Evolutionary conservation across 1,140 invertebrate genomes (phyloP), one percentile per base, ranked within the genome.

Genomic region (Dreissena rostriformis): DNA sequence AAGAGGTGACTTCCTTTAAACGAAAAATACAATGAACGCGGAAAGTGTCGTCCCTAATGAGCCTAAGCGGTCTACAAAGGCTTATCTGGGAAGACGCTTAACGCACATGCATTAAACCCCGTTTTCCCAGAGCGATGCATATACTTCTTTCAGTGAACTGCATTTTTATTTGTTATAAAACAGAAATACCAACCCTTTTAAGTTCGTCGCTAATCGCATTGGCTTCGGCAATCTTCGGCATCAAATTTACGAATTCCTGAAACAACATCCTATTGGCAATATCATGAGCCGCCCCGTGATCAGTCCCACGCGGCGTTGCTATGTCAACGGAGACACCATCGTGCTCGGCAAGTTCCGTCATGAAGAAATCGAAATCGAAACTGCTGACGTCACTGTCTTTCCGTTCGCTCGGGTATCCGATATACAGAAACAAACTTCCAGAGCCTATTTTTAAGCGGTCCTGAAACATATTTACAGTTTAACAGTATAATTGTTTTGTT

Each of bases 131-230:
- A 39, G 39, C 39, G 8, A 39, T 39, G 39, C 2, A n/a, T n/a
- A n/a, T n/a, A n/a, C n/a, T n/a, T n/a, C n/a, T n/a, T n/a, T n/a
- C n/a, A n/a, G n/a, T n/a, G n/a, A n/a, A n/a, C n/a, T n/a, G 2
- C 39, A 39, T 39, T 39, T 8, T 39, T 5, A 8, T 39, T 39
- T 39, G 2, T 8, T 39, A 39, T 39, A 39, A 2, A 39, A 39
- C 39, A 39, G 8, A 39, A 8, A 39, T 39, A 52, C 94, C 92
- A 76, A 92, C 91, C 88, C 94, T 94, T 66, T 95, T 94, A 65
- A 95, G 85, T 89, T 95, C 95, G 75, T 95, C 94, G 82, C 94
- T 95, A 79, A 96, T 95, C 22, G 92, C 92, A 90, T 95, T 95
- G 2, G 95, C 95, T 87, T 95, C 94, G 82, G 95, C 93, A 24